Evolutionary conservation across 1,140 invertebrate species (phyloP), one percentile per base, ranked within the genome.

Genomic region (Drosophila insularis): DNA sequence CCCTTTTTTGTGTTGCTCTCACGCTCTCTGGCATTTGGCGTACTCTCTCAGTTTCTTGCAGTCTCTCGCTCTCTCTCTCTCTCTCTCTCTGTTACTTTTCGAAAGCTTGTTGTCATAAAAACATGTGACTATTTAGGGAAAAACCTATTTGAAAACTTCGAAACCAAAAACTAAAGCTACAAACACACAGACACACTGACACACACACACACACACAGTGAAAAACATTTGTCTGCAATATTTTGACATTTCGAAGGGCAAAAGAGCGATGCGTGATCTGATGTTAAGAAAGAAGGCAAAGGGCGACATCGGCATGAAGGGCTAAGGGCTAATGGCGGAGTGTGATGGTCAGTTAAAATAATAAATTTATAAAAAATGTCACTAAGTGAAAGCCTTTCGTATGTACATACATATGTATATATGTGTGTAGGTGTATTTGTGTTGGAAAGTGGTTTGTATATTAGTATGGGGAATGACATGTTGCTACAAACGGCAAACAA

Each of bases 181-280:
- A 63, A 71, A 65, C 13, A 23, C 62, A 3, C 50, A n/a, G n/a
- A 32, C 56, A 59, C n/a, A 27, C 53, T 23, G 23, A 54, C 21
- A 54, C 53, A n/a, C 53, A 54, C 17, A 55, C 23, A 55, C 23
- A 31, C 13, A 31, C 14, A 50, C 17, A 50, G 7, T 21, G 6
- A 11, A 58, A 11, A 73, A 68, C 72, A 64, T 67, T 82, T 79
- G 80, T 80, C 72, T 78, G 84, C 79, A 87, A 80, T 82, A 87
- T 89, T 87, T 87, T 87, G 82, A 87, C 82, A 86, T 87, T 86
- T 82, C 79, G 79, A 86, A 86, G 82, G 82, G 84, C 84, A 86
- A 89, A 81, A 81, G 75, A 81, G 74, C 70, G 63, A 19, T 37
- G 40, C 2, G 14, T 50, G 43, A 50, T 50, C 43, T 21, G 43